Evolutionary conservation across 2,888 invertebrate species (phyloP), one percentile per base, ranked within the genome.

Genomic region (Archips crataeganus): DNA sequence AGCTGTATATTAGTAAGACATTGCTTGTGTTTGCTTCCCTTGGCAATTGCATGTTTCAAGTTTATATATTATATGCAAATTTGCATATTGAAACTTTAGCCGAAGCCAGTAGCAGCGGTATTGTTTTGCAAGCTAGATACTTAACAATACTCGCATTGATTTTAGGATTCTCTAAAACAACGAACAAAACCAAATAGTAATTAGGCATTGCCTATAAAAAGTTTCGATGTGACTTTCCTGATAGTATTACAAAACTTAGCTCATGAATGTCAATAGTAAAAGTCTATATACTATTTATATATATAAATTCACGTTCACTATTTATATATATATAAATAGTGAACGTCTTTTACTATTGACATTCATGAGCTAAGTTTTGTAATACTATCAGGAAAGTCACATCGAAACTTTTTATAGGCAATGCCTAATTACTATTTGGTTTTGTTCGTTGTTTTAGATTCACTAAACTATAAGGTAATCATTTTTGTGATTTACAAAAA

Each of bases 31-130:
- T 63, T 42, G 39, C 32, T 47, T 63, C 51, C 15, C 9, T 42
- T 15, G 65, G 51, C 49, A 49, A 47, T 51, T 51, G 34, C 34
- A 32, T 65, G 54, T 9, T n/a, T n/a, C 34, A 65, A 65, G 34
- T 65, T 65, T 34, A 36, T 51, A 4, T 11, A 23, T 0, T 23
- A 23, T 23, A 51, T 36, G 51, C 65, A 65, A 65, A 65, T 65
- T 49, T 64, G 9, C 49, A 64, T 15, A 49, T 36, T 34, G 51
- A 36, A 65, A 51, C 65, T 51, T 57, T 11, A 32, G 11, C 11
- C 32, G 57, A 57, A 57, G 32, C 32, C 11, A 11, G 57, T 11
- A 11, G 11, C 57, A 57, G 9, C 23, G 32, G 23, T 57, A 32
- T 57, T 32, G 57, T 32, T 57, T 32, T 32, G 57, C 32, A 57